phyloP scores from a whole-genome alignment of 2,797 vertebrate genomes.

The Micromesistius poutassou region DNA sequence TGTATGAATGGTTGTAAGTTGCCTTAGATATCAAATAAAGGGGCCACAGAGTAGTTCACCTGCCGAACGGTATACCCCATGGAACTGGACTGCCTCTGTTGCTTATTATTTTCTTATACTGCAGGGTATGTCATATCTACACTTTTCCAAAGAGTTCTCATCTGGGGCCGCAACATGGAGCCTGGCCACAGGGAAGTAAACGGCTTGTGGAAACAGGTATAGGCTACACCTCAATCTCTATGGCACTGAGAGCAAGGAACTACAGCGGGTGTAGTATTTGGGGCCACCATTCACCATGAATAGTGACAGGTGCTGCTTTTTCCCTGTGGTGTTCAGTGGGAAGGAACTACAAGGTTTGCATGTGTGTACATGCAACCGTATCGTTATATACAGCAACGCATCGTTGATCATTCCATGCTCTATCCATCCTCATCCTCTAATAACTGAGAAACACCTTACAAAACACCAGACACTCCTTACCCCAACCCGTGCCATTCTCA shows the following conservation, averaged over 20 bases:
- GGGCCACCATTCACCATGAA: neutral
- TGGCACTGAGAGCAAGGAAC: neutral
- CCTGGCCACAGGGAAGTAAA: neutral
- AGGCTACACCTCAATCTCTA: neutral
- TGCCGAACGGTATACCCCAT: neutral
- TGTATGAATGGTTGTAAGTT: too few species aligned
- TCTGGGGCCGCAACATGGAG: neutral
- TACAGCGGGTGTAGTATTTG: neutral
- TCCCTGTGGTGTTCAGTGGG: neutral
- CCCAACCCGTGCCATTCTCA: neutral
- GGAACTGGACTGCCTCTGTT: neutral
- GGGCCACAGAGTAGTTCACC: neutral
- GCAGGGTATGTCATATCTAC: neutral
- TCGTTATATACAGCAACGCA: neutral
- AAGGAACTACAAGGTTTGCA: neutral
- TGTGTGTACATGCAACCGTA: too few species aligned
- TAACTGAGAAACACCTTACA: neutral
- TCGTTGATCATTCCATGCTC: neutral
- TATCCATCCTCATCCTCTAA: too few species aligned
- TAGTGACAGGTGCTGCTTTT: neutral
- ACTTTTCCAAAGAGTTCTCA: neutral
- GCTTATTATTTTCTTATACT: neutral
- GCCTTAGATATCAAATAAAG: neutral
- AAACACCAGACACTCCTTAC: neutral
- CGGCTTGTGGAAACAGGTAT: neutral